phyloP scores from a whole-genome alignment of 2,888 invertebrate species.

The Agriotes lineatus region DNA sequence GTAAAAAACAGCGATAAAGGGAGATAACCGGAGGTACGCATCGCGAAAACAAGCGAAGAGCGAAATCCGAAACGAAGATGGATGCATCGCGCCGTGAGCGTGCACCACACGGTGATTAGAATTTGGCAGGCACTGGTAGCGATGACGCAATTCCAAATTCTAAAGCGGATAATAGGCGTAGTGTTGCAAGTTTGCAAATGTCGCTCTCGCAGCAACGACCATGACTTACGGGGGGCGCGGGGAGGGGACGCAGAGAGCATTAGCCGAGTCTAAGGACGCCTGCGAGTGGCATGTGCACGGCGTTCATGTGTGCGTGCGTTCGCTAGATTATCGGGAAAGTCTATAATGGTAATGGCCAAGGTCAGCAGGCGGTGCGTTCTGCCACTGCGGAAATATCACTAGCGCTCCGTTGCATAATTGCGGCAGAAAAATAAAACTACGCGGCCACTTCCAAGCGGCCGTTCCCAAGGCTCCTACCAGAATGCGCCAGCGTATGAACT shows the following conservation, averaged over 20 bases:
- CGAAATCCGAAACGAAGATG: background rate
- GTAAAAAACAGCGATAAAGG: constrained; percentile 20
- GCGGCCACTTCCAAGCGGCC: constrained; percentile 5
- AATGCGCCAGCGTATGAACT: constrained; percentile 37
- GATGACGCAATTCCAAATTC: constrained; percentile 50
- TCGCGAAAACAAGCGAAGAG: background rate
- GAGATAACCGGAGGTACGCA: constrained; percentile 15
- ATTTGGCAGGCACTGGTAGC: constrained; percentile 39
- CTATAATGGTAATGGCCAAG: constrained; percentile 47
- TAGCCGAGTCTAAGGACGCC: constrained; percentile 74
- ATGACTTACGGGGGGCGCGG: constrained; percentile 48
- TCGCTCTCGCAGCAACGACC: constrained; percentile 49
- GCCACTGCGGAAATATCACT: constrained; percentile 47
- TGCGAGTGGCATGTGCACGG: constrained; percentile 68
- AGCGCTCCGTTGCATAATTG: constrained; percentile 46
- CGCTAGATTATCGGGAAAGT: constrained; percentile 48
- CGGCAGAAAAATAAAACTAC: constrained; percentile 42
- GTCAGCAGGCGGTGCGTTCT: constrained; percentile 46
- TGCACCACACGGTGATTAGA: constrained; percentile 33
- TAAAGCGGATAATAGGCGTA: constrained; percentile 49
- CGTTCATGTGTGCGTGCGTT: constrained; percentile 65
- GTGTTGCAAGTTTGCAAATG: constrained; percentile 59
- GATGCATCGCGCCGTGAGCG: constrained; percentile 9
- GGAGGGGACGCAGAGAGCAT: constrained; percentile 71
- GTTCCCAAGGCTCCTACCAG: constrained; percentile 36